These are phyloP conservation scores for Mesoligia furuncula DNA, from an alignment of 2,888 invertebrate species.

Conservation along the genomic window DNA sequence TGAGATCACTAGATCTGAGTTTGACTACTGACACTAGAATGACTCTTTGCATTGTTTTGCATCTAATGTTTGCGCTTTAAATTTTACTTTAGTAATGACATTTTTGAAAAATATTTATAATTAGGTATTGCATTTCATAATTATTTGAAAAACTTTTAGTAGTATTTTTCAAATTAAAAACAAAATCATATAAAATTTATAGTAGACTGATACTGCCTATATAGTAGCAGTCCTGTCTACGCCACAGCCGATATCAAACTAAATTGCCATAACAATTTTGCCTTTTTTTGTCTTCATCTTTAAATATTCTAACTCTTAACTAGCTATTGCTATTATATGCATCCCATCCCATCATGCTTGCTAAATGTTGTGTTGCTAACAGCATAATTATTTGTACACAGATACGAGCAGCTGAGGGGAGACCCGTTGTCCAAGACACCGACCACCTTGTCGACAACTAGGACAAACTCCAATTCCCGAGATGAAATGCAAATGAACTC, in stretches of 20 bases:
- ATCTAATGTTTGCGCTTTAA: conserved; percentile 38
- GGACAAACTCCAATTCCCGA: conserved; percentile 66
- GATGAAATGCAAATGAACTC: conserved; percentile 75
- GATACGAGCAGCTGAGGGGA: conserved; percentile 76
- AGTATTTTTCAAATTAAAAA: not conserved
- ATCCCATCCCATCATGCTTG: conserved; percentile 11
- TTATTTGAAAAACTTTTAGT: too few relatives aligned
- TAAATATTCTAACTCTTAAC: conserved; percentile 26
- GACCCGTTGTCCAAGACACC: conserved; percentile 74
- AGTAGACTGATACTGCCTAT: too few relatives aligned
- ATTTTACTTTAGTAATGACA: not conserved
- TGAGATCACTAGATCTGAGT: too few relatives aligned
- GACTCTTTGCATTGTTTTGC: conserved; percentile 14
- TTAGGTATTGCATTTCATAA: not conserved
- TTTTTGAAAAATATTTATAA: not conserved
- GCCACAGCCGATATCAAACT: not conserved
- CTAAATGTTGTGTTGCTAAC: conserved; percentile 30
- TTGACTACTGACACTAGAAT: too few relatives aligned
- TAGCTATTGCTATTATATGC: conserved; percentile 25
- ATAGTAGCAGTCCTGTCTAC: not conserved
- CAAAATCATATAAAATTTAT: not conserved
- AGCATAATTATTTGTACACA: conserved; percentile 61
- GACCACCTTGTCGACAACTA: conserved; percentile 66
- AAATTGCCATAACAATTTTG: conserved; percentile 1
- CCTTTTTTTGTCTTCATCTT: not conserved